Evolutionary conservation across 1,140 invertebrate species (phyloP), one percentile per base, ranked within the genome.

Genomic region (Armadillidium nasatum): DNA sequence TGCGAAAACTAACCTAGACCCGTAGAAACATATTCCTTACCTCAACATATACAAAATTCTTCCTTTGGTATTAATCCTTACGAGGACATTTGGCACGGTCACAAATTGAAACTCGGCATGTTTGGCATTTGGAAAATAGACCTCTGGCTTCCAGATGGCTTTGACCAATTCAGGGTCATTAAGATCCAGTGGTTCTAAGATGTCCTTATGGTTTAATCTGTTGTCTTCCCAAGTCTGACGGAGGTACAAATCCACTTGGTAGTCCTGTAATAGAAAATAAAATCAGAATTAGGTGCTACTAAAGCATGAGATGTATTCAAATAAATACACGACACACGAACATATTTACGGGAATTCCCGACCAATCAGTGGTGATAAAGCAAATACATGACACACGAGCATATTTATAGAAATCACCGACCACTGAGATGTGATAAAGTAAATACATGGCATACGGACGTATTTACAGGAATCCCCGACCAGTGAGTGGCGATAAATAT

Each of bases 121-220:
- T 83, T 91, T 91, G 22, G 89, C 90, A 83, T 91, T 91, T 33
- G 88, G 86, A 81, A 91, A 90, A 82, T 90, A 91, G 4, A 89
- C 87, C 82, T 91, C 89, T 0, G 90, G 90, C 90, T 90, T n/a
- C n/a, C n/a, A 91, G 73, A 91, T 88, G 50, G 85, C 84, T 78
- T 88, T 87, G 0, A 90, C 87, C 46, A 90, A 82, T 75, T 87
- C 87, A 2, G 87, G 87, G 82, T 89, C 88, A 78, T 88, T 89
- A 7, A 89, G 82, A 77, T 89, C 86, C 6, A 89, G 82, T 0
- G 88, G 83, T 73, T 87, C 84, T 7, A 85, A 86, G 23, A 88
- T 84, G 66, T 87, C 85, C 7, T 84, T 81, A 77, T 87, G 86
- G 68, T 84, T 82, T 21, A 89, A 82, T 66, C 89, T 80, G 72